Percentiles rank a stretch among this genome's conserved stretches.
phyloP scores from a whole-genome alignment of 2,888 invertebrate genomes.

The Allacma fusca region DNA sequence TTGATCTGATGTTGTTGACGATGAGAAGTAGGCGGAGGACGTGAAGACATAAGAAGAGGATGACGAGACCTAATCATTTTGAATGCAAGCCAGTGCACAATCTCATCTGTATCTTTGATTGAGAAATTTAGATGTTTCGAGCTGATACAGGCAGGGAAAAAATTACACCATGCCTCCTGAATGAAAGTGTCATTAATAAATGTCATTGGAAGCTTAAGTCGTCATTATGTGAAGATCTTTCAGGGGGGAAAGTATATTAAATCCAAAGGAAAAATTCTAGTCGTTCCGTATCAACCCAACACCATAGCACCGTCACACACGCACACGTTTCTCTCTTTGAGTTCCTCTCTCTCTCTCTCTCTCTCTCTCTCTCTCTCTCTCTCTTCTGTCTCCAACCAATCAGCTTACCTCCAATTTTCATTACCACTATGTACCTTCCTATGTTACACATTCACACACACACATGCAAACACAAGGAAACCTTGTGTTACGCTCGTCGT shows the following conservation, averaged over 20 bases:
- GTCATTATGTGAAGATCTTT: constrained; percentile 24
- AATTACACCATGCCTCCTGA: constrained; percentile 55
- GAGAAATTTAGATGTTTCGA: constrained; percentile 60
- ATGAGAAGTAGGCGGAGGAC: constrained; percentile 15
- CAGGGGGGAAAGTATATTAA: constrained; percentile 15
- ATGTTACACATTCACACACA: not conserved
- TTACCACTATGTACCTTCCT: constrained; percentile 23
- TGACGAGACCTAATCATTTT: constrained; percentile 10
- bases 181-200: constrained; percentile 61
- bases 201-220: constrained; percentile 53
- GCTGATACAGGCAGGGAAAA: constrained; percentile 55
- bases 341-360: not conserved
- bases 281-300: not conserved
- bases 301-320: not conserved
- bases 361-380: not conserved
- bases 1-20: constrained; percentile 40
- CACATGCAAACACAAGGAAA: not conserved
- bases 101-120: constrained; percentile 53
- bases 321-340: not conserved
- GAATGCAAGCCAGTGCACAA: constrained; percentile 37
- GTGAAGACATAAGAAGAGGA: constrained; percentile 3
- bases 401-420: constrained; percentile 45
- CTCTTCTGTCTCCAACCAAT: constrained; percentile 40
- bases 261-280: not conserved
- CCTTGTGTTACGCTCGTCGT: not conserved